Evolutionary conservation across 2,113 vertebrate species (phyloP), one percentile per base, ranked within the genome.

Genomic region (Podiceps cristatus): DNA sequence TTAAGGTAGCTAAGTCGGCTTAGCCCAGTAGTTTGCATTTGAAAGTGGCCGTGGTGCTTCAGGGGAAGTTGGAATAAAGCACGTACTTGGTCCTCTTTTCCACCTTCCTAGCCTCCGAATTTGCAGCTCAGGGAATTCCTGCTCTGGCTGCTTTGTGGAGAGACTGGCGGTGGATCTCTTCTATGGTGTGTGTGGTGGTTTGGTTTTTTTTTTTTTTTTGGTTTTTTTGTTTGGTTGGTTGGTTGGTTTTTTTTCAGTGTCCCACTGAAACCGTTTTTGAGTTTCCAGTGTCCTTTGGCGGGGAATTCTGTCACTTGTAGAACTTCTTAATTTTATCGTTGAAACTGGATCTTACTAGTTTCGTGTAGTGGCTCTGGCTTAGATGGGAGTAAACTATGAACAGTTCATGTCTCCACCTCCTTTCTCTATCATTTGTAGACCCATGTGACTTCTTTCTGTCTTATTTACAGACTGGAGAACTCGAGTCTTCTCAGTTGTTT

Each of bases 341-440:
- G 33, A 14, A 89, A 66, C 29, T 80, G 64, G 4, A 25, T 91
- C n/a, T 14, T 16, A 19, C 53, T 68, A 25, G 23, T 63, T 50
- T 52, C 37, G 9, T 0, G 1, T 40, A 6, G 27, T 55, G 16
- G 9, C 37, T 86, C 16, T 86, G 67, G 25, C 20, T n/a, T 85
- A 25, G 35, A 4, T 71, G 28, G 28, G 13, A 31, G 7, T 23
- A 66, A 50, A 49, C 18, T 3, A 1, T 27, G 11, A 74, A 20
- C 2, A 3, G 45, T 63, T 58, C 0, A 3, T 35, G 7, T n/a
- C 10, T 8, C 15, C 17, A 49, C 4, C 8, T 89, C 16, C 9
- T 56, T 40, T 66, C 18, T 74, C 16, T 4, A 8, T 90, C 14
- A 11, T 69, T 40, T 77, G 16, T 62, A 74, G 71, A 67, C 18